Percentiles rank a stretch among this genome's conserved stretches.
phyloP scores from a whole-genome alignment of 2,113 vertebrate genomes.

The Myotis lucifugus region DNA sequence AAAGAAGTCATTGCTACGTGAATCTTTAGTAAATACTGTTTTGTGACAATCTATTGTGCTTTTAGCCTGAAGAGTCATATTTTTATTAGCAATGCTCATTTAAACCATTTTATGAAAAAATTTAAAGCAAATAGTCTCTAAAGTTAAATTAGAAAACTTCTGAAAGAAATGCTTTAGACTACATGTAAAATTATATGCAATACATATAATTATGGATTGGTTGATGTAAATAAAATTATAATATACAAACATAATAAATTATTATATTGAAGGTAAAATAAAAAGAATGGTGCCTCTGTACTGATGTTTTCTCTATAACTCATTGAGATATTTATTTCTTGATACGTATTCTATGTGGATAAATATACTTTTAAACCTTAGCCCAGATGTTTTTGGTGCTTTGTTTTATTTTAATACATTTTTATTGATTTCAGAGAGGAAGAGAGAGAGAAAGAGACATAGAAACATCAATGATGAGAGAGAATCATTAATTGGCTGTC shows the following conservation, averaged over 20 bases:
- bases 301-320: neutral
- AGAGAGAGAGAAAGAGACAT: no score
- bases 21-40: neutral
- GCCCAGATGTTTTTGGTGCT: neutral
- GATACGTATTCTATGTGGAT: neutral
- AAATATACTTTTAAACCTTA: neutral
- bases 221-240: neutral
- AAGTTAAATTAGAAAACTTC: neutral
- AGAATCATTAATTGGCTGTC: no score
- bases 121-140: neutral
- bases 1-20: neutral
- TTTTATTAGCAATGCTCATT: neutral
- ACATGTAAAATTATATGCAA: neutral
- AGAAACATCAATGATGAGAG: no score
- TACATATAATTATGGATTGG: neutral
- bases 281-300: neutral
- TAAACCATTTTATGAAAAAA: neutral
- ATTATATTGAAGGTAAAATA: neutral
- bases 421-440: no score
- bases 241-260: neutral
- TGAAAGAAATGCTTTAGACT: neutral
- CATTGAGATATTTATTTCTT: neutral
- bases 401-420: no score
- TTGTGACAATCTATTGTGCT: neutral
- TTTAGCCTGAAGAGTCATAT: neutral